Percentiles rank a stretch among this genome's conserved stretches.
Evolutionary conservation across 2,888 invertebrate genomes (phyloP).

Genomic region (Nephrotoma guestfalica): DNA sequence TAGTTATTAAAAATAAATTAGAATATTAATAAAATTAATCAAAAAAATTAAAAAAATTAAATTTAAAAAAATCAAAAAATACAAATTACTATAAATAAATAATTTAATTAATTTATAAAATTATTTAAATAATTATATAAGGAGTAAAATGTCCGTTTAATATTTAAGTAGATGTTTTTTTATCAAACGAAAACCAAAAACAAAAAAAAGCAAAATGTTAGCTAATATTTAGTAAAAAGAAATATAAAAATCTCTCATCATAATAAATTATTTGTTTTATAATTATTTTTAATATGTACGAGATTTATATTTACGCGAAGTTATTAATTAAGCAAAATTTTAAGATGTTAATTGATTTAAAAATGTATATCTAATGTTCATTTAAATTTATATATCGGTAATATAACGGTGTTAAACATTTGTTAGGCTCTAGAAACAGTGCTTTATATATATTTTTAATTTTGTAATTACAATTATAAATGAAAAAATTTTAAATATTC

Average conservation of each 20-base stretch:
- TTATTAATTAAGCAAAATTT: background rate
- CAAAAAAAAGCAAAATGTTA: background rate
- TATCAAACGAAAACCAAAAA: background rate
- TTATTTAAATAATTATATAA: background rate
- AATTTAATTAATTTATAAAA: background rate
- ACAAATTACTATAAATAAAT: background rate
- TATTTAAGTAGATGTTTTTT: background rate
- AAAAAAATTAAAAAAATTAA: background rate
- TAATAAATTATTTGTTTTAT: background rate
- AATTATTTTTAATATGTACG: background rate
- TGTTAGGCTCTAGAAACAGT: background rate
- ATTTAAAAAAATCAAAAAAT: background rate
- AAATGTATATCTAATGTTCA: background rate
- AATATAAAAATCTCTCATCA: background rate
- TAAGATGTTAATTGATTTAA: background rate
- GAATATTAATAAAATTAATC: background rate
- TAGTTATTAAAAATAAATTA: constrained; percentile 1
- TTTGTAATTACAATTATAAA: no score
- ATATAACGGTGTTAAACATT: background rate
- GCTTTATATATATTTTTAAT: background rate
- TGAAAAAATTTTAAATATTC: background rate
- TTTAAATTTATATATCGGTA: background rate
- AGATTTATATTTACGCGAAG: background rate
- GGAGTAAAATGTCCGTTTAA: background rate
- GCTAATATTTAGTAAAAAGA: background rate